Conservation (phyloP, 2,797 vertebrate genomes). For the Pterois miles region DNA sequence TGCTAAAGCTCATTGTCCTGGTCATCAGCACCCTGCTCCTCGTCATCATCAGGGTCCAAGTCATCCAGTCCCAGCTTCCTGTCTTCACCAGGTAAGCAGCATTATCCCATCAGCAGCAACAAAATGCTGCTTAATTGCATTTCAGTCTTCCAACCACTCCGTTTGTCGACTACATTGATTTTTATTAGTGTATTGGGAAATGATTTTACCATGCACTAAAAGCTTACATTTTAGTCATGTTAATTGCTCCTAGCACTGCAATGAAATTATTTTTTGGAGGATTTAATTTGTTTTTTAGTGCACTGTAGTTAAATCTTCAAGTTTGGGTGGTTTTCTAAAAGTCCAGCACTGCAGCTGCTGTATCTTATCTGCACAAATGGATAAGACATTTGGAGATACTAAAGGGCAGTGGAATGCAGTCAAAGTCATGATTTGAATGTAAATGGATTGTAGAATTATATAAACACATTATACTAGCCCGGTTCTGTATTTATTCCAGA, state of each 20-base stretch:
- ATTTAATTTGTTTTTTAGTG: neutral
- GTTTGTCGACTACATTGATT: neutral
- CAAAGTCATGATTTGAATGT: conserved; percentile 21
- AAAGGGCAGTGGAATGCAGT: neutral
- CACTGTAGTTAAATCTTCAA: neutral
- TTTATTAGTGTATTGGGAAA: neutral
- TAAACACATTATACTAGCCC: conserved; percentile 48
- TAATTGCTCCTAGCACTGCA: neutral
- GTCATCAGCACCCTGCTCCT: conserved; percentile 96
- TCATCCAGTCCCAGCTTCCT: conserved; percentile 98
- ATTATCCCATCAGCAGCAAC: neutral
- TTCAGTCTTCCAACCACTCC: neutral
- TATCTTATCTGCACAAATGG: conserved; percentile 1
- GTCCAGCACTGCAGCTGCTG: neutral
- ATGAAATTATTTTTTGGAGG: neutral
- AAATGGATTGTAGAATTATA: conserved; percentile 44
- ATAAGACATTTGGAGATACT: conserved; percentile 10
- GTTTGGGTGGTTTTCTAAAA: neutral
- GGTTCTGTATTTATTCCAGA: conserved; percentile 39
- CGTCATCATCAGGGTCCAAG: conserved; percentile 95
- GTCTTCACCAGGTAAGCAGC: conserved; percentile 94
- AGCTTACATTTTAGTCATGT: neutral
- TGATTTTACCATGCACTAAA: neutral
- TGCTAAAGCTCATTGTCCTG: conserved; percentile 95
- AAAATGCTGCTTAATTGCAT: neutral